Percentiles rank a stretch among this genome's conserved stretches.
Conservation (phyloP, 1,140 invertebrate species). For the Drosophila cardini region DNA sequence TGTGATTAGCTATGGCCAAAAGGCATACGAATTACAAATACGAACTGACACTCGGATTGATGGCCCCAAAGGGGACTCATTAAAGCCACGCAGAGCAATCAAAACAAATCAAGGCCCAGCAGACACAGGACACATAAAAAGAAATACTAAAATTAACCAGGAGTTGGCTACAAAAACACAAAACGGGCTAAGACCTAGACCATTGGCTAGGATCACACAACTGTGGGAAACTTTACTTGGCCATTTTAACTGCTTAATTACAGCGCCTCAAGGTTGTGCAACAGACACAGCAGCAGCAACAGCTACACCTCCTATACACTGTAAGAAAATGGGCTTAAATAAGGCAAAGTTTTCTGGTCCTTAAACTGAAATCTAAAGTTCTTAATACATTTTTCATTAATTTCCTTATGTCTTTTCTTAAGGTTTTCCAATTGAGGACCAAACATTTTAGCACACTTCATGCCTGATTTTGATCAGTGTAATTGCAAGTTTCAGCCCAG, state of each 20-base stretch:
- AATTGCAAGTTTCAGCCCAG: constrained; percentile 16
- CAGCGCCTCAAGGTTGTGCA: constrained; percentile 70
- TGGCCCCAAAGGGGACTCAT: constrained; percentile 67
- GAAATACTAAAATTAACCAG: background rate
- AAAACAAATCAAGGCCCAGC: constrained; percentile 74
- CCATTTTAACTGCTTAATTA: constrained; percentile 81
- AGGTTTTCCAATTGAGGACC: too few relatives aligned
- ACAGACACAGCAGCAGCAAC: constrained; percentile 18
- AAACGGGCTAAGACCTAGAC: constrained; percentile 4
- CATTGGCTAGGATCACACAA: constrained; percentile 38
- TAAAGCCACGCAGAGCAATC: constrained; percentile 79
- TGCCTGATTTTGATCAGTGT: too few relatives aligned
- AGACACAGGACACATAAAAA: constrained; percentile 64
- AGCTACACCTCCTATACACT: background rate
- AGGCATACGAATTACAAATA: constrained; percentile 23
- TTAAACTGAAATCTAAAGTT: too few relatives aligned
- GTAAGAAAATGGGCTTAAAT: too few relatives aligned
- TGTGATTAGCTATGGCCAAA: constrained; percentile 60
- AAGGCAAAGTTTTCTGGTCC: too few relatives aligned
- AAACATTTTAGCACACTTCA: background rate
- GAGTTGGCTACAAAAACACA: too few relatives aligned
- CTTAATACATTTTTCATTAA: too few relatives aligned
- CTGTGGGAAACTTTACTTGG: constrained; percentile 68
- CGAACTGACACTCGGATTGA: constrained; percentile 56
- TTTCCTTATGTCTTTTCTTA: too few relatives aligned